phyloP scores from a whole-genome alignment of 1,140 invertebrate genomes.

The Hirudo medicinalis region DNA sequence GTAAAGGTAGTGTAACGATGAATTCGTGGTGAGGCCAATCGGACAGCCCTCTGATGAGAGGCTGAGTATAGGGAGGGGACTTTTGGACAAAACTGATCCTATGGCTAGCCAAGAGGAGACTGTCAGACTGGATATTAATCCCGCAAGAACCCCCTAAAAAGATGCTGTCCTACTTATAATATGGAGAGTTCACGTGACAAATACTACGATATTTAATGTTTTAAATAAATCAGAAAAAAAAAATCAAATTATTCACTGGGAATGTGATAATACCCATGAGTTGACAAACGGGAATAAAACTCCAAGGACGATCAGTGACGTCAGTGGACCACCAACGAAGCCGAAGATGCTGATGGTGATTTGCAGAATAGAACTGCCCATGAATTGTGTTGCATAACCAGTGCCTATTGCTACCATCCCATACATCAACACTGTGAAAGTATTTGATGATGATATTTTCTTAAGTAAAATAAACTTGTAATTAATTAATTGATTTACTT shows the following conservation, averaged over 20 bases:
- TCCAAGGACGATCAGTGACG: slow-evolving; percentile 29
- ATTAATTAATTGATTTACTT: no score
- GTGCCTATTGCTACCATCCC: slow-evolving; percentile 32
- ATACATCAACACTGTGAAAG: slow-evolving; percentile 26
- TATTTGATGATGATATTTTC: no score
- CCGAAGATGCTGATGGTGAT: slow-evolving; percentile 35
- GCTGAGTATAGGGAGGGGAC: not conserved
- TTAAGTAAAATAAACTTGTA: no score
- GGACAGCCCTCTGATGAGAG: slow-evolving; percentile 1
- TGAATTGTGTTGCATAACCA: slow-evolving; percentile 29
- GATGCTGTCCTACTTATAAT: not conserved
- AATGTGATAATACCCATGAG: no score
- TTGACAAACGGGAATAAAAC: slow-evolving; percentile 35
- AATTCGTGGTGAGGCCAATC: not conserved
- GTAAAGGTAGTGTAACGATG: not conserved
- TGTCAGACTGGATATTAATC: slow-evolving; percentile 27
- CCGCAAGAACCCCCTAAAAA: slow-evolving; percentile 30
- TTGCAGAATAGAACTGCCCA: slow-evolving; percentile 31
- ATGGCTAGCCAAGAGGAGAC: slow-evolving; percentile 31
- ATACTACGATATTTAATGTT: no score
- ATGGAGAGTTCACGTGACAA: no score
- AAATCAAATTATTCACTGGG: no score
- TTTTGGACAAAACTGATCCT: slow-evolving; percentile 26
- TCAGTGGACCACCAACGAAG: slow-evolving; percentile 34
- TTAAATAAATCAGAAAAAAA: no score